Evolutionary conservation across 2,113 vertebrate genomes (phyloP), one percentile per base, ranked within the genome.

Genomic region (Carassius auratus): DNA sequence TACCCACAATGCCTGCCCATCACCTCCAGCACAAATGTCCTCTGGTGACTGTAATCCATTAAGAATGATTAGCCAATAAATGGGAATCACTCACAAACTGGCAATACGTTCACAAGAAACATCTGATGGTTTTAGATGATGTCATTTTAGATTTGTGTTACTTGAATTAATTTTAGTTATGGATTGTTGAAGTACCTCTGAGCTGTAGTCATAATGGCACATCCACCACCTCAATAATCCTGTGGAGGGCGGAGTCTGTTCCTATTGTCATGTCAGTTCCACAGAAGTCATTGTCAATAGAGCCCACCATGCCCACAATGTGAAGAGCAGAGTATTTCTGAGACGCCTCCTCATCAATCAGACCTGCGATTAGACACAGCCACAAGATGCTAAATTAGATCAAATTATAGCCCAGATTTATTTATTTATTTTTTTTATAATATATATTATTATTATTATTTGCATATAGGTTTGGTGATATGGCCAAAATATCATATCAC

Each of bases 1-100:
- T 95, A 99, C 98, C 98, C 98, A 89, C 98, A 99, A 89, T 99
- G 98, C 90, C 98, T 94, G 45, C 98, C 98, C 98, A 99, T 99
- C 86, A 96, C 95, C 90, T 96, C 95, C 77, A 96, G 86, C 42
- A 96, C 95, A 86, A 96, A 96, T 0, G 95, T 95, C 66, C 95
- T 94, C 92, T 96, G 95, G 90, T 96, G 95, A 85, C 95, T 96
- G 90, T 71, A 89, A 90, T 45, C 86, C 62, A 90, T 12, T 81
- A 30, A n/a, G 2, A 38, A 23, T 36, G 4, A 17, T 21, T 14
- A 21, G 19, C 68, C 15, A 69, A 69, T 71, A 10, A 38, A 71
- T 38, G 33, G 8, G 33, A 36, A 69, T 36, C 30, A 17, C 6
- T 68, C 14, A 68, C 21, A 71, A 15, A 1, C 84, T 23, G 23